Conservation (phyloP, 2,113 vertebrate species). For the Globicephala melas region DNA sequence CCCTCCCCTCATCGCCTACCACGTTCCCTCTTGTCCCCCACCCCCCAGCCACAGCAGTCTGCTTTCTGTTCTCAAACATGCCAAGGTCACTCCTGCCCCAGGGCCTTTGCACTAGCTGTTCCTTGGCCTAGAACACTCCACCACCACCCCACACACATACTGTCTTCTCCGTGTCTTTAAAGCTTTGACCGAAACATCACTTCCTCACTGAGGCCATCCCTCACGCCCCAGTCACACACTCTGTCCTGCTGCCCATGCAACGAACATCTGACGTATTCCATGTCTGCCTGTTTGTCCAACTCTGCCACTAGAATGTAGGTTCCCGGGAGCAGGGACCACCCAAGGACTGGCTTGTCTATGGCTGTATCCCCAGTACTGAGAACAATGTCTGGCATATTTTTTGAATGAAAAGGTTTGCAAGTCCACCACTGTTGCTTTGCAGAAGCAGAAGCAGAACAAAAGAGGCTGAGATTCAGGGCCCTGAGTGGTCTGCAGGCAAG, state of each 20-base stretch:
- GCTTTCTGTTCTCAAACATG: neutral
- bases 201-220: neutral
- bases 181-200: neutral
- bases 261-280: neutral
- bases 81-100: neutral
- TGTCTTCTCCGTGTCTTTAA: neutral
- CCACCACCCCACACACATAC: rapidly evolving
- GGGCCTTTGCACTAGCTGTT: neutral
- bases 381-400: neutral
- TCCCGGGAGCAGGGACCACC: neutral
- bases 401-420: neutral
- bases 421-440: neutral
- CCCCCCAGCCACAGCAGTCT: neutral
- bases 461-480: neutral
- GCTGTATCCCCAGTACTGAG: neutral
- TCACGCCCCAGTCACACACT: neutral
- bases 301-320: neutral
- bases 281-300: neutral
- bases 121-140: neutral
- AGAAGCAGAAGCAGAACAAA: neutral
- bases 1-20: no score
- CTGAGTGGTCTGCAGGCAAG: neutral
- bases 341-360: neutral
- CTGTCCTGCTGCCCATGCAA: neutral
- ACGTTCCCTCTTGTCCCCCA: neutral